Base-by-base conservation (phyloP, 2,113 vertebrate species). In the Aptenodytes patagonicus region DNA sequence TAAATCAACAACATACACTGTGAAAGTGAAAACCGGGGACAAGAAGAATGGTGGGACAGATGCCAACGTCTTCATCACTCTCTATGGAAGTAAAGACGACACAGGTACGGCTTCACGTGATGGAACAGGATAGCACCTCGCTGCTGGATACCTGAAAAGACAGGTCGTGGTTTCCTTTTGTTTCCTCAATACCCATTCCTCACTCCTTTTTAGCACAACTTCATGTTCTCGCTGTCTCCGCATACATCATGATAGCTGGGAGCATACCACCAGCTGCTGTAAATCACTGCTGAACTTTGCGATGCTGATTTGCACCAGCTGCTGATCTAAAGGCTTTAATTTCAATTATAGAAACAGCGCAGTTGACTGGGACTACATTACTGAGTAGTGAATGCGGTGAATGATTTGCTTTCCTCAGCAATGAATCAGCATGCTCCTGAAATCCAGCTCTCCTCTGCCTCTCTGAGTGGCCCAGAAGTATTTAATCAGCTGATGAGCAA, bases 1-100 rank as follows among this genome's bases (percentile, higher is more conserved):
- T 94, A 99, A 99, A 98, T 99, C 99, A 32, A 99, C 99, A 3
- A 99, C 99, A 2, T 99, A 99, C 96, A 99, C 98, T 2, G 95
- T 99, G 79, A 99, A 97, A 79, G 96, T 99, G 60, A 99, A 99
- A 98, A 99, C 99, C 0, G 99, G 99, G 24, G 99, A 99, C 78
- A 99, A 99, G 97, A 99, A 99, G 92, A 98, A 99, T 1, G 99
- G 98, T 13, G 99, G 99, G 77, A 99, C 99, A 4, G 99, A 99
- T 87, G 99, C 99, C 95, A 99, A 99, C 0, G 98, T 99, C 83
- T 99, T 99, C 93, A 98, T 99, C 93, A 98, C 96, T 13, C 98
- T 99, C 62, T 99, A 99, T n/a, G 99, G 99, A 89, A 98, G 96
- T 9, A 99, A 99, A 69, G 99, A 99, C 0, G 98, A 99, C 70